A percentile compares a stretch with the other conserved stretches of the same genome.
phyloP scores from a whole-genome alignment of 37 sponge, comb jelly and placozoan genomes.

The Agelas oroides region DNA sequence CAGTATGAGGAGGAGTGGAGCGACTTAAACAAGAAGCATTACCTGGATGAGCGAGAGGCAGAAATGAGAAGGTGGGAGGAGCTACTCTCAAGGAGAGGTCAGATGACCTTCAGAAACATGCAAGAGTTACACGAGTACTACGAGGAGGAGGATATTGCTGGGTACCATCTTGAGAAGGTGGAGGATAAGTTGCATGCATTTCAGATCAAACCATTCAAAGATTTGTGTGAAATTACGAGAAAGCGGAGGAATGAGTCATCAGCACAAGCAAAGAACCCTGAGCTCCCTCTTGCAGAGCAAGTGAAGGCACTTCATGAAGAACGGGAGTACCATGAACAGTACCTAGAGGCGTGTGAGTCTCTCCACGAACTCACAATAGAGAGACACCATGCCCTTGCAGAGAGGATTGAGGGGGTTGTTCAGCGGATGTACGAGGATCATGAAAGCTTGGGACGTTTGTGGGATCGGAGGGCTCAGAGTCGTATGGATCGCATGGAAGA shows the following conservation, averaged over 20 bases:
- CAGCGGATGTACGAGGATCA: slow-evolving; percentile 34
- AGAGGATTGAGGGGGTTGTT: slow-evolving; percentile 39
- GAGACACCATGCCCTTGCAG: slow-evolving; percentile 24
- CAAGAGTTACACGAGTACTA: slow-evolving; percentile 50
- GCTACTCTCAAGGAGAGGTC: slow-evolving; percentile 5
- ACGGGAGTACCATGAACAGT: slow-evolving; percentile 31
- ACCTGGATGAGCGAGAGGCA: slow-evolving; percentile 14
- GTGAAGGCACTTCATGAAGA: slow-evolving; percentile 41
- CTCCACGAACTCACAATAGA: slow-evolving; percentile 19
- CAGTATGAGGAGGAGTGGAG: slow-evolving; percentile 57
- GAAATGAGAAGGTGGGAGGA: slow-evolving; percentile 17
- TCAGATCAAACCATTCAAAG: slow-evolving; percentile 51
- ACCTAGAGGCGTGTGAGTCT: slow-evolving; percentile 31
- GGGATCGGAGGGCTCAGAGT: slow-evolving; percentile 32
- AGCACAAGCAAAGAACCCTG: not conserved
- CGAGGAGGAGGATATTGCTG: slow-evolving; percentile 43
- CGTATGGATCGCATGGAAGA: slow-evolving; percentile 25
- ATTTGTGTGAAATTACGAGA: slow-evolving; percentile 46
- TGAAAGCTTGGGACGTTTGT: slow-evolving; percentile 7
- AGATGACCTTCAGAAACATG: slow-evolving; percentile 20
- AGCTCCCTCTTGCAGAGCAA: not conserved
- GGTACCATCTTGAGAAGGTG: slow-evolving; percentile 21
- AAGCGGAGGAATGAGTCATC: slow-evolving; percentile 41
- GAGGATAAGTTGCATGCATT: slow-evolving; percentile 25
- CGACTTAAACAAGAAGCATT: slow-evolving; percentile 46